Evolutionary conservation across 2,797 vertebrate species (phyloP).

Genomic region (Synanceia verrucosa): DNA sequence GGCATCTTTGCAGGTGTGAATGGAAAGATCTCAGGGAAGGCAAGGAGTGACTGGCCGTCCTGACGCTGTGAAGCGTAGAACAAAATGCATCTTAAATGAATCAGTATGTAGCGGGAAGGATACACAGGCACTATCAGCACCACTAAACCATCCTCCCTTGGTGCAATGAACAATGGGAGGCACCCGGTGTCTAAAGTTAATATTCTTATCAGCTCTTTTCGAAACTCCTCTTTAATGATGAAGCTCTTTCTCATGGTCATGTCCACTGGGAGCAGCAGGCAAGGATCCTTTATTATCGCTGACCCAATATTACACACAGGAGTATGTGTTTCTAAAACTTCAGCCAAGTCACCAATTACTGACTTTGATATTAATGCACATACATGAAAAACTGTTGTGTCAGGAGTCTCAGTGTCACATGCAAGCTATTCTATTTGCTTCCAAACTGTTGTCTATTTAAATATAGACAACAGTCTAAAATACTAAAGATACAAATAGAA

Average conservation of each 20-base stretch:
- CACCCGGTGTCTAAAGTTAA: slow-evolving; percentile 57
- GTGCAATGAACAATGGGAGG: slow-evolving; percentile 54
- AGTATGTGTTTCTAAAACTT: not conserved
- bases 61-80: slow-evolving; percentile 52
- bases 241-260: slow-evolving; percentile 66
- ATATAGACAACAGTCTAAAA: no score
- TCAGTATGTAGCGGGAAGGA: slow-evolving; percentile 32
- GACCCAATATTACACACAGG: not conserved
- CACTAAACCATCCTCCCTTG: slow-evolving; percentile 68
- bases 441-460: not conserved
- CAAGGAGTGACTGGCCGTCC: slow-evolving; percentile 70
- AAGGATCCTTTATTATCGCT: slow-evolving; percentile 1
- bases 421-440: not conserved
- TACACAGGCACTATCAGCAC: slow-evolving; percentile 69
- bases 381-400: not conserved
- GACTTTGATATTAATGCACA: not conserved
- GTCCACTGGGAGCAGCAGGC: slow-evolving; percentile 9
- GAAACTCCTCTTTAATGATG: slow-evolving; percentile 59
- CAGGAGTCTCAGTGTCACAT: not conserved
- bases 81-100: slow-evolving; percentile 55
- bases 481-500: no score
- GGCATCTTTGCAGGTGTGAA: slow-evolving; percentile 69
- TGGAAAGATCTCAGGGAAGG: slow-evolving; percentile 73
- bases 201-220: slow-evolving; percentile 72
- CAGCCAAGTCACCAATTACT: not conserved